Evolutionary conservation across 2,797 vertebrate genomes (phyloP).

Genomic region (Ficedula albicollis): DNA sequence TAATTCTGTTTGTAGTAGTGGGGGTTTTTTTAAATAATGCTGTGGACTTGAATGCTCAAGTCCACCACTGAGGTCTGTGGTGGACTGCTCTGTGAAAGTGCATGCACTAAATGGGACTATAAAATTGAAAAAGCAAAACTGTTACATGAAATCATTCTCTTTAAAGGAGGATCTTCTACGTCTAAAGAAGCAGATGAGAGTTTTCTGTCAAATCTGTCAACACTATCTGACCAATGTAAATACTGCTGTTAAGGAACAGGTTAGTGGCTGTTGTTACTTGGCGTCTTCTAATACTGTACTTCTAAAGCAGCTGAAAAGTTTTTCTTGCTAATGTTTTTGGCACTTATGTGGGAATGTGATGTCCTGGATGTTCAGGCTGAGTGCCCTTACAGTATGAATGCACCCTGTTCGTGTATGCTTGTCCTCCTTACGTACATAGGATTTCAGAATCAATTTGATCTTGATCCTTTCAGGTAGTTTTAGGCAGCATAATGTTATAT

Average conservation of each 20-base stretch:
- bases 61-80: neutral
- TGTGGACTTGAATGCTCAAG: neutral
- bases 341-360: rapidly evolving
- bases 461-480: neutral
- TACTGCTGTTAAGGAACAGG: constrained; percentile 99
- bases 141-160: neutral
- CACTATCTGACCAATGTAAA: constrained; percentile 99
- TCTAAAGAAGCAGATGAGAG: constrained; percentile 97
- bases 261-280: constrained; percentile 59
- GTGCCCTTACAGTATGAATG: neutral
- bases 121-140: neutral
- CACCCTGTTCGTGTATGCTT: neutral
- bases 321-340: neutral
- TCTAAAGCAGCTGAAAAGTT: neutral
- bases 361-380: neutral
- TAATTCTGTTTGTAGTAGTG: neutral
- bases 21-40: neutral
- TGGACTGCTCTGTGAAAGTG: neutral
- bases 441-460: neutral
- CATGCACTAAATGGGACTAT: neutral
- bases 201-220: constrained; percentile 99
- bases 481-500: neutral
- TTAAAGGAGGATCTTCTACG: constrained; percentile 92
- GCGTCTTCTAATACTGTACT: neutral
- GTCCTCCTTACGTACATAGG: neutral